Conservation (phyloP, 2,113 vertebrate species). For the Dunckerocampus dactyliophorus region DNA sequence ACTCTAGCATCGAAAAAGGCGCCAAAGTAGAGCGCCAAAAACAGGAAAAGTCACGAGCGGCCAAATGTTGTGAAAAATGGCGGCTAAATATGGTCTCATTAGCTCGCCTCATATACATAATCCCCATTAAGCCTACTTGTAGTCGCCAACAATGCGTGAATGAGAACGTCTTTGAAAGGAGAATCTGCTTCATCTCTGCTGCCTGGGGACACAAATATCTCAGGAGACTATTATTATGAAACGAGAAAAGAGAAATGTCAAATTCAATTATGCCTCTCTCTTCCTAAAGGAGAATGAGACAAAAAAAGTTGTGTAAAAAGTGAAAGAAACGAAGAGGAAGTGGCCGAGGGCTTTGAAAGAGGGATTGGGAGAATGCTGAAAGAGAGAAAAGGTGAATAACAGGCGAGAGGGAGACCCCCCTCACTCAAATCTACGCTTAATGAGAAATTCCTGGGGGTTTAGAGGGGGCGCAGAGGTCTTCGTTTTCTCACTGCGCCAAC, state of each 20-base stretch:
- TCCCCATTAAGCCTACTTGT: constrained; percentile 60
- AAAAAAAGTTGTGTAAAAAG: constrained; percentile 40
- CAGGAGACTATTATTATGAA: constrained; percentile 45
- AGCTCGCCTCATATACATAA: constrained; percentile 61
- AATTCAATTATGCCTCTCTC: constrained; percentile 62
- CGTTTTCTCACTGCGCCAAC: constrained; percentile 79
- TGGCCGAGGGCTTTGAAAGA: constrained; percentile 67
- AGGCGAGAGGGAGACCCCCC: constrained; percentile 51
- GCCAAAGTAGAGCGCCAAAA: neutral
- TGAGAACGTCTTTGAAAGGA: constrained; percentile 52
- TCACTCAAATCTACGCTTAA: constrained; percentile 69
- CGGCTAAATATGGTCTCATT: constrained; percentile 54
- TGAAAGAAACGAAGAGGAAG: constrained; percentile 70
- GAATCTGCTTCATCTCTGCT: constrained; percentile 42
- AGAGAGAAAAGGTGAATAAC: constrained; percentile 71
- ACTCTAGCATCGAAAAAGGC: neutral
- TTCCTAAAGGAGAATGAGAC: constrained; percentile 39
- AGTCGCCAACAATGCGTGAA: constrained; percentile 50
- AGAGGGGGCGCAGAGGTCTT: constrained; percentile 78
- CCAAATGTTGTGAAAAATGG: constrained; percentile 60
- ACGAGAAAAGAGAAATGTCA: constrained; percentile 52
- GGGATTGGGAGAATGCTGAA: constrained; percentile 66
- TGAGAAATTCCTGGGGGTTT: constrained; percentile 81
- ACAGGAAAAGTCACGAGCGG: constrained; percentile 26
- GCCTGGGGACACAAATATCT: constrained; percentile 57